phyloP scores from a whole-genome alignment of 1,140 invertebrate genomes.

The Diorhabda sublineata region DNA sequence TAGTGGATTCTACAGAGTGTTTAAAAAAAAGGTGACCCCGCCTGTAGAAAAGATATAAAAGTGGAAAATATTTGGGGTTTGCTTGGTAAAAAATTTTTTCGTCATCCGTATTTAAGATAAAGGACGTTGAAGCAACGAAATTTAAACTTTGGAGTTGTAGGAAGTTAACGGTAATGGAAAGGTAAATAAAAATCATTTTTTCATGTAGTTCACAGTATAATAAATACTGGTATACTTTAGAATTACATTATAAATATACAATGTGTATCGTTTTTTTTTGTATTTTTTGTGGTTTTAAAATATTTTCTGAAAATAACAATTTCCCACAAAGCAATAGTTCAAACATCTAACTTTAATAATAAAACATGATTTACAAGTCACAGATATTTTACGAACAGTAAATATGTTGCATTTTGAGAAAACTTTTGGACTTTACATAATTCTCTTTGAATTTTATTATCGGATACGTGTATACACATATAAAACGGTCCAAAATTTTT shows the following conservation, averaged over 20 bases:
- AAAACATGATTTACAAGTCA: slow-evolving; percentile 45
- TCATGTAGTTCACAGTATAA: slow-evolving; percentile 50
- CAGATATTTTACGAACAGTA: slow-evolving; percentile 44
- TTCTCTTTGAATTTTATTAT: background rate
- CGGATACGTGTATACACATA: slow-evolving; percentile 12
- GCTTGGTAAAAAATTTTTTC: too few species aligned
- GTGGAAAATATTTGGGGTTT: too few species aligned
- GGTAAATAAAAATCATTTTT: slow-evolving; percentile 39
- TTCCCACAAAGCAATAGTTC: slow-evolving; percentile 51
- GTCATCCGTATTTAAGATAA: too few species aligned
- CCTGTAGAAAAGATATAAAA: too few species aligned
- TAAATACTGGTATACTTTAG: slow-evolving; percentile 51
- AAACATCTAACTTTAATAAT: slow-evolving; percentile 47
- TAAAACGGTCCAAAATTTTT: slow-evolving; percentile 25
- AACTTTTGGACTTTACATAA: slow-evolving; percentile 26
- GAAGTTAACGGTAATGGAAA: slow-evolving; percentile 3
- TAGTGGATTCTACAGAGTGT: too few species aligned
- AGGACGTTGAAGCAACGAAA: too few species aligned
- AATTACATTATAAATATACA: slow-evolving; percentile 52
- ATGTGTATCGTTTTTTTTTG: slow-evolving; percentile 49
- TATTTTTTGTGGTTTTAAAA: slow-evolving; percentile 48
- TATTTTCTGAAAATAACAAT: slow-evolving; percentile 52
- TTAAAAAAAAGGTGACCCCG: too few species aligned
- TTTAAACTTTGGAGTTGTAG: background rate
- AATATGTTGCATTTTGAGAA: slow-evolving; percentile 41